Conservation (phyloP, 2,113 vertebrate species). For the Girardinichthys multiradiatus region DNA sequence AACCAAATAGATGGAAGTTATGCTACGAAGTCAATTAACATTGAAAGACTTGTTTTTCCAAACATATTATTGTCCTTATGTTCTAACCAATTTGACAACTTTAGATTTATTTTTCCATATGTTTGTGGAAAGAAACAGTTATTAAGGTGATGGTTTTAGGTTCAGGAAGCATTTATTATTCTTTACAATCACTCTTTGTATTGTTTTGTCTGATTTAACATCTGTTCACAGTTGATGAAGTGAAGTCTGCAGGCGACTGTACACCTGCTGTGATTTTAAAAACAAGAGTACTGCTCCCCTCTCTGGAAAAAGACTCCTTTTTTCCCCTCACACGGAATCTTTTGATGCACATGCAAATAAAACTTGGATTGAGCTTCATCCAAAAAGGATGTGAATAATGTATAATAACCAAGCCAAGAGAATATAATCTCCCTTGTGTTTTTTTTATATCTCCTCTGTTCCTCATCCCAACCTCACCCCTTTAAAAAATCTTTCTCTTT, state of each 20-base stretch:
- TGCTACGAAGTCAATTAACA: no score
- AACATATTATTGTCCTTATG: background rate
- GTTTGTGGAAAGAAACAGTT: background rate
- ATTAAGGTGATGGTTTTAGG: background rate
- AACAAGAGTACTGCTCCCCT: conserved; percentile 13
- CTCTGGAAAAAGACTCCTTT: conserved; percentile 11
- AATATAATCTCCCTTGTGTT: conserved; percentile 27
- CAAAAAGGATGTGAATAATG: conserved; percentile 54
- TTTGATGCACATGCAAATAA: conserved; percentile 51
- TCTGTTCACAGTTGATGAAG: conserved; percentile 68
- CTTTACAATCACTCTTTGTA: background rate
- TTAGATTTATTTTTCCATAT: background rate
- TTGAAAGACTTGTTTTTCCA: background rate
- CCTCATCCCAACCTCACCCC: conserved; percentile 25
- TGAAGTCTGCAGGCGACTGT: conserved; percentile 28
- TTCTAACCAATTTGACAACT: background rate
- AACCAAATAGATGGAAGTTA: no score
- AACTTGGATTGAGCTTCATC: conserved; percentile 45
- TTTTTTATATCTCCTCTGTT: conserved; percentile 21
- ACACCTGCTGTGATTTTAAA: conserved; percentile 63
- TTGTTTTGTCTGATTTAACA: conserved; percentile 45
- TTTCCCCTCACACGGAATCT: conserved; percentile 19
- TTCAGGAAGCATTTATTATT: background rate
- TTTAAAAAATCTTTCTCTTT: conserved; percentile 11
- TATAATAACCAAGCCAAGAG: conserved; percentile 32